A percentile compares a stretch with the other conserved stretches of the same genome.
Evolutionary conservation across 30 jellyfish, hydroid and myxozoan genomes (phyloP).

Genomic region (Hydractinia symbiolongicarpus): DNA sequence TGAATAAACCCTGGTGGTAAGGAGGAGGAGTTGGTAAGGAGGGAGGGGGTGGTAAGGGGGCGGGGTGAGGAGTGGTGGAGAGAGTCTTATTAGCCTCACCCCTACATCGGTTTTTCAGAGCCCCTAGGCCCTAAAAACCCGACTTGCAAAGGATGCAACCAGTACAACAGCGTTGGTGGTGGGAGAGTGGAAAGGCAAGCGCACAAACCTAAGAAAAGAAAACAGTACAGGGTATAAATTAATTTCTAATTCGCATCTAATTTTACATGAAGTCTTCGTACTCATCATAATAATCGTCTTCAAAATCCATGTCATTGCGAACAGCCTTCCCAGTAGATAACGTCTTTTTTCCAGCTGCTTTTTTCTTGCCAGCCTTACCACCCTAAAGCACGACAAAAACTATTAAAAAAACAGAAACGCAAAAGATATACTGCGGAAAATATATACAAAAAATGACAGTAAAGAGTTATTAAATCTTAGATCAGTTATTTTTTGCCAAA

Average conservation of each 20-base stretch:
- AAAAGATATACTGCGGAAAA: neutral
- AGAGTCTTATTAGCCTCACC: too few species aligned
- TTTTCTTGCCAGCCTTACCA: constrained; percentile 26
- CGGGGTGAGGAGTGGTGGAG: too few species aligned
- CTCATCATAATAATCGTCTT: constrained; percentile 61
- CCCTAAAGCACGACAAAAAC: neutral
- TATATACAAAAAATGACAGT: neutral
- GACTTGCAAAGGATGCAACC: too few species aligned
- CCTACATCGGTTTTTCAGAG: too few species aligned
- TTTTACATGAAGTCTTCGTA: constrained; percentile 77
- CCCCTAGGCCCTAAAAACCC: too few species aligned
- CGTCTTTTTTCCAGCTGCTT: constrained; percentile 17
- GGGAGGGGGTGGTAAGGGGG: too few species aligned
- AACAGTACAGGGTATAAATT: neutral
- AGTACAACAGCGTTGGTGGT: too few species aligned
- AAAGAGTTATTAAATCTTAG: neutral
- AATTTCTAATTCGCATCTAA: neutral
- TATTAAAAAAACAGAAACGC: neutral
- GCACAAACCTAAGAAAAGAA: too few species aligned
- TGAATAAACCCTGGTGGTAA: too few species aligned
- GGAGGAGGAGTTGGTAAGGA: too few species aligned
- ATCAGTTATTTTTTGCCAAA: neutral
- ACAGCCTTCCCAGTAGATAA: constrained; percentile 45
- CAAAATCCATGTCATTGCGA: constrained; percentile 41
- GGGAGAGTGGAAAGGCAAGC: too few species aligned